phyloP scores from a whole-genome alignment of 2,888 invertebrate genomes.

The Gastracanthus pulcherrimus region DNA sequence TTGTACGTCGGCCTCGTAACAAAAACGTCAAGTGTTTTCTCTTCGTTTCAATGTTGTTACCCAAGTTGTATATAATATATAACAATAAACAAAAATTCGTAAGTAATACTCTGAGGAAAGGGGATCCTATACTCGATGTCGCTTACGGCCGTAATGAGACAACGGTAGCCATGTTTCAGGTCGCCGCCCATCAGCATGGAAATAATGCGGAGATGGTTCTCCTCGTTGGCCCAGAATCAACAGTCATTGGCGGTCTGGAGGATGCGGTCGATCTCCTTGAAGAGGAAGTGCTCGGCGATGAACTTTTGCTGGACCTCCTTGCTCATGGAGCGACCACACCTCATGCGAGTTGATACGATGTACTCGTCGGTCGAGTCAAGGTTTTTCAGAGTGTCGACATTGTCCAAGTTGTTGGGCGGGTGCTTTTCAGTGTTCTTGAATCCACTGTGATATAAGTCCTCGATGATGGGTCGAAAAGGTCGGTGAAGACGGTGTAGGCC shows the following conservation, averaged over 20 bases:
- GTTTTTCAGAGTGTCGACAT: slow-evolving; percentile 92
- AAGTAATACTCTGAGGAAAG: too few relatives aligned
- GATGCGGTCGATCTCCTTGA: slow-evolving; percentile 97
- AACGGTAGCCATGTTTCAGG: slow-evolving; percentile 90
- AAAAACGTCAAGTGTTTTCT: too few relatives aligned
- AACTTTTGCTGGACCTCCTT: slow-evolving; percentile 97
- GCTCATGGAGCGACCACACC: slow-evolving; percentile 98
- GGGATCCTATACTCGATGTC: slow-evolving; percentile 96
- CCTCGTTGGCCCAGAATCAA: slow-evolving; percentile 99
- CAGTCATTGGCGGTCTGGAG: slow-evolving; percentile 96
- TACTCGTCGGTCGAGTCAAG: slow-evolving; percentile 94
- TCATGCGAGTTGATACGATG: slow-evolving; percentile 96
- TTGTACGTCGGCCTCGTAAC: too few relatives aligned
- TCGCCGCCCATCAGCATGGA: slow-evolving; percentile 99
- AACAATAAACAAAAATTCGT: too few relatives aligned
- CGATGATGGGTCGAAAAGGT: slow-evolving; percentile 98
- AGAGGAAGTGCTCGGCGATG: slow-evolving; percentile 98
- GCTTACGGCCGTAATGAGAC: slow-evolving; percentile 93
- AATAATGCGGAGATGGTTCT: slow-evolving; percentile 98
- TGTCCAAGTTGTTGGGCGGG: slow-evolving; percentile 96
- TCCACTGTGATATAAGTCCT: slow-evolving; percentile 97
- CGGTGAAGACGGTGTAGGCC: slow-evolving; percentile 93
- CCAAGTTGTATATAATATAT: too few relatives aligned
- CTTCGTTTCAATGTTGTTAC: too few relatives aligned
- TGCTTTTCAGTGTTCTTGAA: slow-evolving; percentile 97